A percentile compares a stretch with the other conserved stretches of the same genome.
Conservation (phyloP, 2,113 vertebrate species). For the Pelvicachromis taeniatus region DNA sequence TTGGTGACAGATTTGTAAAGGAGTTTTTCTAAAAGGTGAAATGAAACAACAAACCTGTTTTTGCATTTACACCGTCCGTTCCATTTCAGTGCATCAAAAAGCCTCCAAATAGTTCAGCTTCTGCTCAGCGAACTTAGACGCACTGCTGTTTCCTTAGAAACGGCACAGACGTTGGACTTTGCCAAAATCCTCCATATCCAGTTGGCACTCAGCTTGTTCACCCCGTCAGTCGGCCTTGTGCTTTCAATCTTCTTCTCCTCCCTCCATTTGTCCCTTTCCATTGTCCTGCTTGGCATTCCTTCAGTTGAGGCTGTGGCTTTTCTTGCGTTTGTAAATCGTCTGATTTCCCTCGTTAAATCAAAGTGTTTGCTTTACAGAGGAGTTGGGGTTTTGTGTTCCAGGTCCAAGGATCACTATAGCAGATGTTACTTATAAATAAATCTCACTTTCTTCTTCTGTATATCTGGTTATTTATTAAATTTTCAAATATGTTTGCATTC, state of each 20-base stretch:
- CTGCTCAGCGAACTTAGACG: slow-evolving; percentile 10
- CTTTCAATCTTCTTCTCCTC: slow-evolving; percentile 26
- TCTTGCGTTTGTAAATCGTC: slow-evolving; percentile 8
- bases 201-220: background rate
- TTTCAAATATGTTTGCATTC: slow-evolving; percentile 53
- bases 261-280: background rate
- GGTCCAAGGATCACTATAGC: slow-evolving; percentile 27
- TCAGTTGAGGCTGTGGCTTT: background rate
- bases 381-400: slow-evolving; percentile 18
- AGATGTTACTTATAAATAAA: slow-evolving; percentile 38
- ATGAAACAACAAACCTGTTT: slow-evolving; percentile 39
- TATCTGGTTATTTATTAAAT: slow-evolving; percentile 22
- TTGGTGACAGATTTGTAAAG: background rate
- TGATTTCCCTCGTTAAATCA: slow-evolving; percentile 23
- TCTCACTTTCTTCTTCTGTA: slow-evolving; percentile 29
- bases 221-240: slow-evolving; percentile 6
- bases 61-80: background rate
- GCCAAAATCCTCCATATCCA: slow-evolving; percentile 50
- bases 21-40: background rate
- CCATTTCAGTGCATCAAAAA: background rate
- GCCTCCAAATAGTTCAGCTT: slow-evolving; percentile 2
- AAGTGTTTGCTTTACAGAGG: slow-evolving; percentile 25
- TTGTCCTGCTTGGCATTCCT: slow-evolving; percentile 1
- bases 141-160: slow-evolving; percentile 52
- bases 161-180: slow-evolving; percentile 27